Evolutionary conservation across 1,140 invertebrate species (phyloP).

Genomic region (Drosophila sp.): DNA sequence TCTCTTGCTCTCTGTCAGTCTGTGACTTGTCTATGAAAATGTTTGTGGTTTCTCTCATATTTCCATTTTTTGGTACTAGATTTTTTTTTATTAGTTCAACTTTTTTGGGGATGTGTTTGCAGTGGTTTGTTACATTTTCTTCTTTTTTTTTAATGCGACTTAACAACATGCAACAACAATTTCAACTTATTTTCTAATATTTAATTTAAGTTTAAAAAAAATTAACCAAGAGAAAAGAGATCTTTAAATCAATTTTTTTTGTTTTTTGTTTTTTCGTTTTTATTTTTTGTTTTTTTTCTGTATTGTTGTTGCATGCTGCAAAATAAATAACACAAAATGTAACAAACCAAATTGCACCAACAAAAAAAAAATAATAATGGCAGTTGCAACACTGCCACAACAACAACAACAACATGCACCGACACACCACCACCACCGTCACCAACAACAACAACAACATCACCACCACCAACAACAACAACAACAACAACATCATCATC

Average conservation of each 20-base stretch:
- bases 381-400: slow-evolving; percentile 64
- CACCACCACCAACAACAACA: slow-evolving; percentile 52
- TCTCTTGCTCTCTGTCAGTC: neutral
- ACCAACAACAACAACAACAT: slow-evolving; percentile 49
- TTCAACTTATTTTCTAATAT: slow-evolving; percentile 21
- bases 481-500: slow-evolving; percentile 63
- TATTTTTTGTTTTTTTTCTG: slow-evolving; percentile 40
- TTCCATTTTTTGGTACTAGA: neutral
- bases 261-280: slow-evolving; percentile 56
- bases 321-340: slow-evolving; percentile 21
- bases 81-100: slow-evolving; percentile 25
- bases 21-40: slow-evolving; percentile 27
- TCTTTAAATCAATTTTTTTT: slow-evolving; percentile 20
- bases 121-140: neutral
- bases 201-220: slow-evolving; percentile 35
- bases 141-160: neutral
- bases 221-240: slow-evolving; percentile 23
- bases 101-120: slow-evolving; percentile 22
- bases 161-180: slow-evolving; percentile 68
- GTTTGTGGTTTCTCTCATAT: slow-evolving; percentile 31
- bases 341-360: slow-evolving; percentile 28
- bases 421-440: slow-evolving; percentile 44
- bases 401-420: slow-evolving; percentile 52
- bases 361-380: slow-evolving; percentile 30
- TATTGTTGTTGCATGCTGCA: slow-evolving; percentile 71